Evolutionary conservation across 2,888 invertebrate species (phyloP).

Genomic region (Ichneumon xanthorius): DNA sequence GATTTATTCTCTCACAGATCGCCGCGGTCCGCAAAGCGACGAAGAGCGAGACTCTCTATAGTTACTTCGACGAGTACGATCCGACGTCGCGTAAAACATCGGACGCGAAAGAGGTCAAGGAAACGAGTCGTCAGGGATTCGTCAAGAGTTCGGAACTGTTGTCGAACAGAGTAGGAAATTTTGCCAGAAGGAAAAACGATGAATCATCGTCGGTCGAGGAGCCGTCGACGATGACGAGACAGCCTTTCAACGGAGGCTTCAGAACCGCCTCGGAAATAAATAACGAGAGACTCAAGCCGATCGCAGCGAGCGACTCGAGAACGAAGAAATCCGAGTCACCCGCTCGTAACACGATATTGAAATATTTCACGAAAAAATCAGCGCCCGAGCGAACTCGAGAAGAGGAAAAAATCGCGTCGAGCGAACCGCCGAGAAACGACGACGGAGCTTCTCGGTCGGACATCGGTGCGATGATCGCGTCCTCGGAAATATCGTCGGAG

Average conservation of each 20-base stretch:
- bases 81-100: constrained; percentile 40
- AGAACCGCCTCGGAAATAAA: constrained; percentile 78
- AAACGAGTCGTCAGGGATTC: constrained; percentile 49
- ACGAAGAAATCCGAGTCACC: constrained; percentile 14
- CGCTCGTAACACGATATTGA: constrained; percentile 63
- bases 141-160: constrained; percentile 64
- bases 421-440: constrained; percentile 30
- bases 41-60: constrained; percentile 48
- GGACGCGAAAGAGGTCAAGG: constrained; percentile 16
- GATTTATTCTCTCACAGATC: constrained; percentile 48
- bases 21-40: constrained; percentile 63
- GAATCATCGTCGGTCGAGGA: constrained; percentile 8
- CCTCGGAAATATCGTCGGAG: neutral
- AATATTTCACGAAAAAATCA: constrained; percentile 64
- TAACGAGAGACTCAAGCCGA: constrained; percentile 61
- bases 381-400: neutral
- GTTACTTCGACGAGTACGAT: constrained; percentile 61
- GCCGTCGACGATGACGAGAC: constrained; percentile 30
- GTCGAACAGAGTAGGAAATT: constrained; percentile 32
- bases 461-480: constrained; percentile 9
- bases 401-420: neutral
- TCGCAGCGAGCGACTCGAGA: constrained; percentile 6
- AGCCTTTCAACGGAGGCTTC: constrained; percentile 68
- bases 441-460: constrained; percentile 29
- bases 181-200: constrained; percentile 28